Base-by-base conservation (phyloP, 2,113 vertebrate species). In the Leptosomus discolor region DNA sequence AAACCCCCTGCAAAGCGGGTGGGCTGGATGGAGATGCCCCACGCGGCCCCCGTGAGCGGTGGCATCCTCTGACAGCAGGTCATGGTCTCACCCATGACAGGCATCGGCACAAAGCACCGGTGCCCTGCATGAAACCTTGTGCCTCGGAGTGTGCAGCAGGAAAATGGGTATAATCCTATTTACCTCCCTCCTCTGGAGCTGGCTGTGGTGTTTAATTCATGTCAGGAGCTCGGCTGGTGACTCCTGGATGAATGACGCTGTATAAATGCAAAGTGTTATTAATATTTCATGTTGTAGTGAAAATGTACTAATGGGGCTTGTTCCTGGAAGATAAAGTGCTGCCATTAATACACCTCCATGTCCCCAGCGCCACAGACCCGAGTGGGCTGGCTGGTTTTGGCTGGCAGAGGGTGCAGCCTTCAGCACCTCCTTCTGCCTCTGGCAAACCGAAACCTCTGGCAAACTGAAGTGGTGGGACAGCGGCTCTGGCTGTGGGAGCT, bases 211-310 rank as follows among this genome's bases (percentile, higher is more conserved):
- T 46, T 93, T 97, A 94, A 95, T 92, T 97, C 96, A 93, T 84
- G 94, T 68, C 95, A 92, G 92, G 37, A n/a, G 54, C 85, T 86
- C 19, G 56, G 85, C 88, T 80, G 88, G 60, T 92, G 96, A 88
- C 95, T 95, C 75, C 27, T 65, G 94, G 94, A 96, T 96, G 96
- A 93, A 96, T 90, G 95, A 89, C 43, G 4, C 97, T 95, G 91
- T 96, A 95, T 96, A 97, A 96, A 97, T 97, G 95, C 94, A 94
- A 97, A 97, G 91, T 21, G 76, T 91, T 96, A 86, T 96, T 97
- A 95, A 97, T 97, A 97, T 97, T 97, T 97, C 97, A 97, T 81
- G 90, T 92, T 93, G 94, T 95, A 97, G 97, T 88, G 94, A 93
- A 95, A 96, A 96, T 81, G 85, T 86, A 88, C 92, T 93, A 97